A percentile compares a stretch with the other conserved stretches of the same genome.
Evolutionary conservation across 2,888 invertebrate genomes (phyloP).

Genomic region (Eilema sororculum): DNA sequence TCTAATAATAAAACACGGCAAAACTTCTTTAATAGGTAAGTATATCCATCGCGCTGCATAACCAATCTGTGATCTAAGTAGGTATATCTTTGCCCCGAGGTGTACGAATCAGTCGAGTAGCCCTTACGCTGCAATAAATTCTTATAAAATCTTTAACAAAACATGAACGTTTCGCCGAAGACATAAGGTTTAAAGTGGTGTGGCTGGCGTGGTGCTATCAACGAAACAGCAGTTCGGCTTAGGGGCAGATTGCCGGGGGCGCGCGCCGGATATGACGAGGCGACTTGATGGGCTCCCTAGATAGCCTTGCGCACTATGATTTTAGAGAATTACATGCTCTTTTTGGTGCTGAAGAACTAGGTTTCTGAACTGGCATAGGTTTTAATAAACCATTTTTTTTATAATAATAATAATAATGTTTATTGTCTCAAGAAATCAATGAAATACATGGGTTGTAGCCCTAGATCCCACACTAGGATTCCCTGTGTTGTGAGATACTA

Average conservation of each 20-base stretch:
- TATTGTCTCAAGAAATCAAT: no score
- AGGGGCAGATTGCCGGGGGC: conserved; percentile 56
- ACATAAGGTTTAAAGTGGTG: conserved; percentile 36
- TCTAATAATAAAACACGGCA: conserved; percentile 20
- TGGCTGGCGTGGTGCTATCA: conserved; percentile 37
- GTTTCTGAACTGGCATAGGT: neutral
- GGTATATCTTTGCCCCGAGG: conserved; percentile 29
- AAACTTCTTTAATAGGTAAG: conserved; percentile 23
- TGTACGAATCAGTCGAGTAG: conserved; percentile 25
- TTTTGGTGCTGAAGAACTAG: conserved; percentile 1
- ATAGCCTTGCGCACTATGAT: conserved; percentile 25
- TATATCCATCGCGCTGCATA: conserved; percentile 27
- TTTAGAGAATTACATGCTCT: conserved; percentile 32
- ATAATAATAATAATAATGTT: no score
- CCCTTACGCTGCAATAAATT: conserved; percentile 46
- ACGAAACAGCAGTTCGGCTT: conserved; percentile 41
- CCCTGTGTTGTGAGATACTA: no score
- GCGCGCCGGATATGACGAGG: conserved; percentile 61
- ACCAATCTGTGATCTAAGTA: conserved; percentile 43
- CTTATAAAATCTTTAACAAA: conserved; percentile 15
- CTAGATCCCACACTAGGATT: no score
- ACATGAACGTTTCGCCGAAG: conserved; percentile 13
- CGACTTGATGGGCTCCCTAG: conserved; percentile 44
- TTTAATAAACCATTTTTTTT: no score
- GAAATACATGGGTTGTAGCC: no score